phyloP scores from a whole-genome alignment of 1,140 invertebrate genomes.

The Asbolus verrucosus region DNA sequence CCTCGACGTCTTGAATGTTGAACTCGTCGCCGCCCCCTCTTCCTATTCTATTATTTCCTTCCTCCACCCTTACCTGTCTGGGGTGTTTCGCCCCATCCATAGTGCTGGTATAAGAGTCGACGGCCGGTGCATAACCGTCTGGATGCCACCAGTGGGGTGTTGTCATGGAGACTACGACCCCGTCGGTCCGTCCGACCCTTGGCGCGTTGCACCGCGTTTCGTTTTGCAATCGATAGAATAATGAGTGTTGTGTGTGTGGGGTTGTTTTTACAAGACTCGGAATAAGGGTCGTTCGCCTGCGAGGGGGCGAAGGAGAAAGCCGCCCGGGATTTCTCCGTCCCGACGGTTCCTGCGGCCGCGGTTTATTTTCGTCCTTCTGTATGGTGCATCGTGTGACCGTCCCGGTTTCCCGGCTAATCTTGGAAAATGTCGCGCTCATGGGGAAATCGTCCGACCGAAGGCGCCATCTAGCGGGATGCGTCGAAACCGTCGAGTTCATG shows the following conservation, averaged over 20 bases:
- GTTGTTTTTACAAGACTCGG: background rate
- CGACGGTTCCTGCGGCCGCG: no score
- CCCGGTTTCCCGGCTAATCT: background rate
- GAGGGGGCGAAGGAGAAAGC: no score
- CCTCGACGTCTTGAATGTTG: background rate
- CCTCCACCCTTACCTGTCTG: slow-evolving; percentile 37
- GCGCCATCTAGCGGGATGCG: slow-evolving; percentile 9
- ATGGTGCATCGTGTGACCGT: background rate
- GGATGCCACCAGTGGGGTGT: slow-evolving; percentile 55
- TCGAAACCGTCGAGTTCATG: slow-evolving; percentile 9
- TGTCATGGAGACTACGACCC: slow-evolving; percentile 52
- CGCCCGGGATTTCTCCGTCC: no score
- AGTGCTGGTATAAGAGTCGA: slow-evolving; percentile 36
- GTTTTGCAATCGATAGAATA: slow-evolving; percentile 43
- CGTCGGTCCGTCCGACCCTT: slow-evolving; percentile 27
- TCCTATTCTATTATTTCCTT: slow-evolving; percentile 6
- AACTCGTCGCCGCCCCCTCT: slow-evolving; percentile 24
- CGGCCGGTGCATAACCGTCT: slow-evolving; percentile 50
- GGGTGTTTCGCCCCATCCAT: slow-evolving; percentile 14
- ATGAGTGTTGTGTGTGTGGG: slow-evolving; percentile 15
- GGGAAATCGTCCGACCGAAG: background rate
- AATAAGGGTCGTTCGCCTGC: background rate
- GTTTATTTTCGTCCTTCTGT: no score
- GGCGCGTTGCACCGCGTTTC: slow-evolving; percentile 36
- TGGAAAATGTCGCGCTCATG: background rate